Evolutionary conservation across 2,113 vertebrate genomes (phyloP).

Genomic region (Motacilla alba): DNA sequence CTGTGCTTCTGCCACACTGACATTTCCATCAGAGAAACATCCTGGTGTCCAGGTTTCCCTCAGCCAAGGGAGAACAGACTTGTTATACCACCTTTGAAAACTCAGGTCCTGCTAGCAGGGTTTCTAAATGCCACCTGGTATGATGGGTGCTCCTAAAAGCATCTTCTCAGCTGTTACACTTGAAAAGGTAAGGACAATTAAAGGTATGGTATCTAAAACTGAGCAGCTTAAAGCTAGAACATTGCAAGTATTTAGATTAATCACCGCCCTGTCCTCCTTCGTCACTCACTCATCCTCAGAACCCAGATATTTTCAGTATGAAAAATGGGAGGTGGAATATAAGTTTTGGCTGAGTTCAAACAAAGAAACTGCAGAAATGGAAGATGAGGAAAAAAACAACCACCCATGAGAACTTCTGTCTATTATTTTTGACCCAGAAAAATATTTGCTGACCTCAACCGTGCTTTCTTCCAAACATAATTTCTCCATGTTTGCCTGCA

Average conservation of each 20-base stretch:
- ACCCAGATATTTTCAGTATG: not conserved
- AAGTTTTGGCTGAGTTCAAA: not conserved
- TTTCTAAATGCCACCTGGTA: not conserved
- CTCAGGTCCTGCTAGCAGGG: not conserved
- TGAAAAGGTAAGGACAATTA: not conserved
- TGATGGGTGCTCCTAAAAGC: not conserved
- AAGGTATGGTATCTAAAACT: not conserved
- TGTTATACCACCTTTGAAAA: not conserved
- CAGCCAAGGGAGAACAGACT: not conserved
- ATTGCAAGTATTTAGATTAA: not conserved
- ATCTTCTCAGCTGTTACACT: not conserved
- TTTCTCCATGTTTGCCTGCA: not conserved
- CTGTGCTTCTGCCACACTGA: not conserved
- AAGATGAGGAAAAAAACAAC: not conserved
- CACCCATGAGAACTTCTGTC: not conserved
- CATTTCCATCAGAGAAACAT: not conserved
- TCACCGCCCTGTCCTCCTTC: not conserved
- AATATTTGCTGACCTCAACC: slow-evolving; percentile 8
- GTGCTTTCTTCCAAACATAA: not conserved
- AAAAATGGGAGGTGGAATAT: not conserved
- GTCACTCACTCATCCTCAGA: not conserved
- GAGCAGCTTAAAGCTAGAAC: not conserved
- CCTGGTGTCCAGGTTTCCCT: not conserved
- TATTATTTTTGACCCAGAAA: slow-evolving; percentile 23
- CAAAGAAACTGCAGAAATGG: not conserved